phyloP scores from a whole-genome alignment of 2,797 vertebrate genomes.

The Gobionotothen gibberifrons region DNA sequence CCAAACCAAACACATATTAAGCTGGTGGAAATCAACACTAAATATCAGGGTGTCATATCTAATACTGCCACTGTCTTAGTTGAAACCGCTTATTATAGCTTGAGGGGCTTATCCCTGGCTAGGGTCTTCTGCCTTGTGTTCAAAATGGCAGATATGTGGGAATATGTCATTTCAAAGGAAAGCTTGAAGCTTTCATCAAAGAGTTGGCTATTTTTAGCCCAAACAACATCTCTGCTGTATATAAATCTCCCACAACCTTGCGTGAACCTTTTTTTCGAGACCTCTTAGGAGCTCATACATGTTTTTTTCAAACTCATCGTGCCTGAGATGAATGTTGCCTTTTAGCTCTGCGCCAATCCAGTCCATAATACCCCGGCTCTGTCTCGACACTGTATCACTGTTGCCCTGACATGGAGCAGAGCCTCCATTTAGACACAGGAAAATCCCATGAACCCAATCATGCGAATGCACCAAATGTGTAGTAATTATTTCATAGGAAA shows the following conservation, averaged over 20 bases:
- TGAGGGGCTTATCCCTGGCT: slow-evolving; percentile 37
- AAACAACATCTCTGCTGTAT: slow-evolving; percentile 36
- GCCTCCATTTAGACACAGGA: slow-evolving; percentile 71
- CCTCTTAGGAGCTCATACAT: slow-evolving; percentile 49
- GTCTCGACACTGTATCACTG: slow-evolving; percentile 69
- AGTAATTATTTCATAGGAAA: slow-evolving; percentile 77
- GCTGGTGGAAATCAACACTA: slow-evolving; percentile 60
- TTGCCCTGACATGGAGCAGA: slow-evolving; percentile 78
- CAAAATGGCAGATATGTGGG: slow-evolving; percentile 34
- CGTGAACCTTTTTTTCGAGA: slow-evolving; percentile 57
- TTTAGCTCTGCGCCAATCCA: slow-evolving; percentile 43
- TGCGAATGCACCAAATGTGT: slow-evolving; percentile 77
- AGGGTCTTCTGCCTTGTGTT: slow-evolving; percentile 15
- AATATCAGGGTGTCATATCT: slow-evolving; percentile 62
- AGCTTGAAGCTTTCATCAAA: slow-evolving; percentile 61
- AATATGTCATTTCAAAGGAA: slow-evolving; percentile 61
- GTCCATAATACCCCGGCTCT: slow-evolving; percentile 57
- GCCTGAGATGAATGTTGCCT: slow-evolving; percentile 59
- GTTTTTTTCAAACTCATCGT: slow-evolving; percentile 42
- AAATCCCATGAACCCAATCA: slow-evolving; percentile 81
- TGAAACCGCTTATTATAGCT: slow-evolving; percentile 46
- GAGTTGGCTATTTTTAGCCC: slow-evolving; percentile 60
- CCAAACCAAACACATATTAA: slow-evolving; percentile 68
- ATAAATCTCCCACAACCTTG: slow-evolving; percentile 71
- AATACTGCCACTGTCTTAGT: slow-evolving; percentile 52